Evolutionary conservation across 2,797 vertebrate species (phyloP).

Genomic region (Garrulus glandarius): DNA sequence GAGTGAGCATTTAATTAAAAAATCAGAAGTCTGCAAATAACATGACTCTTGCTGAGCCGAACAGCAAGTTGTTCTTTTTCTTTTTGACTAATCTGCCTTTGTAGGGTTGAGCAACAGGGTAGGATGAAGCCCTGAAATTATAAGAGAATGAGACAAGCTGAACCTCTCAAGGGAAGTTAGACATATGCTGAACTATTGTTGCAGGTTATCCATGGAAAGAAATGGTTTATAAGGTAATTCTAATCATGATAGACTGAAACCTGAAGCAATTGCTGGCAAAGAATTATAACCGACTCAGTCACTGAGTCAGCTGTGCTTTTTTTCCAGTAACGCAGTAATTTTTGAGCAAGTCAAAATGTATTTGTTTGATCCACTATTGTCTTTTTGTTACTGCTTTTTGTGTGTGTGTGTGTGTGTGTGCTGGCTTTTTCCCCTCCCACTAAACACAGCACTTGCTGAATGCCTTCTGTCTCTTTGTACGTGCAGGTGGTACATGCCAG

Average conservation of each 20-base stretch:
- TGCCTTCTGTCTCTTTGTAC: conserved; percentile 47
- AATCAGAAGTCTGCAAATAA: not conserved
- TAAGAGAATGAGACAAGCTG: not conserved
- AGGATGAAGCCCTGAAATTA: not conserved
- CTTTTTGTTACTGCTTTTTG: not conserved
- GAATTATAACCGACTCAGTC: not conserved
- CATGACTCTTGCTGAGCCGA: not conserved
- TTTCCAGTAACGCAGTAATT: not conserved
- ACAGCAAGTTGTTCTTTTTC: not conserved
- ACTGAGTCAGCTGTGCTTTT: not conserved
- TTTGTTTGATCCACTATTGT: not conserved
- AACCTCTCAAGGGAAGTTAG: not conserved
- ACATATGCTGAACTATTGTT: not conserved
- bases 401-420: no score
- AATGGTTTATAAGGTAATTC: not conserved
- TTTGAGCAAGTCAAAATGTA: not conserved
- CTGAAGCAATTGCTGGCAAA: not conserved
- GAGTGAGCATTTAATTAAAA: not conserved
- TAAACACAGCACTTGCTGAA: not conserved
- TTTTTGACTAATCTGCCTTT: not conserved
- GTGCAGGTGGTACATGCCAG: conserved; percentile 91
- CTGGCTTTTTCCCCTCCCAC: accelerated
- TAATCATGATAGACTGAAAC: not conserved
- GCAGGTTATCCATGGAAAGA: not conserved
- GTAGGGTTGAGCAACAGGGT: not conserved